These are phyloP conservation scores for Crocuta crocuta DNA, from an alignment of 2,113 vertebrate genomes.

Conservation along the genomic window DNA sequence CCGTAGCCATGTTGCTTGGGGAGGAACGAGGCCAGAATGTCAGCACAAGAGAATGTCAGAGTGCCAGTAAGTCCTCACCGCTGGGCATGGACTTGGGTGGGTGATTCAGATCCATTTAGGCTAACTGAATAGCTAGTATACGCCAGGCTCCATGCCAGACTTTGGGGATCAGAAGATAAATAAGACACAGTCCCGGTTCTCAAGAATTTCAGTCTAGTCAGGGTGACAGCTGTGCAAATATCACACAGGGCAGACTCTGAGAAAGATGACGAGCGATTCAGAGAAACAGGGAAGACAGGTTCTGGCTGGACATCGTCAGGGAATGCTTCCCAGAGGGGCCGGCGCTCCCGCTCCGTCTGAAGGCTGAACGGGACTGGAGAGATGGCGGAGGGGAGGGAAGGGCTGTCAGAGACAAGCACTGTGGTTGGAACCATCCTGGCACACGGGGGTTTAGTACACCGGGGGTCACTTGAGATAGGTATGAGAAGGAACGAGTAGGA, in stretches of 20 bases:
- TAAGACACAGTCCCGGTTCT: neutral
- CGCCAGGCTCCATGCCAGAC: neutral
- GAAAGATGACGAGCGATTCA: neutral
- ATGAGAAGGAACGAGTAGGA: neutral
- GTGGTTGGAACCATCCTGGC: neutral
- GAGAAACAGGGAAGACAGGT: neutral
- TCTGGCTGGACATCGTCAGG: neutral
- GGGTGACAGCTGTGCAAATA: neutral
- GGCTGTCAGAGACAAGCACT: neutral
- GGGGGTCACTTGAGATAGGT: no score
- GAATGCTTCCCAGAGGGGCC: neutral
- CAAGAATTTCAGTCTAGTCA: neutral
- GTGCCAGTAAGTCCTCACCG: neutral
- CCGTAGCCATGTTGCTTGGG: neutral
- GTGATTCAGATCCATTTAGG: neutral
- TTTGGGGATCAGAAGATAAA: conserved; percentile 22
- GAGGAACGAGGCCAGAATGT: neutral
- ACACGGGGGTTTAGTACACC: rapidly evolving
- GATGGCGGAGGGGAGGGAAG: neutral
- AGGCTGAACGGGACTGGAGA: neutral
- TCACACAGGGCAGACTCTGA: neutral
- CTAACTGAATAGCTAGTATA: neutral
- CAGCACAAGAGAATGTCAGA: neutral
- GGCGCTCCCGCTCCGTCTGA: neutral
- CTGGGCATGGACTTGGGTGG: neutral